Percentiles rank a stretch among this genome's conserved stretches.
phyloP scores from a whole-genome alignment of 2,113 vertebrate species.

The Platanista minor region DNA sequence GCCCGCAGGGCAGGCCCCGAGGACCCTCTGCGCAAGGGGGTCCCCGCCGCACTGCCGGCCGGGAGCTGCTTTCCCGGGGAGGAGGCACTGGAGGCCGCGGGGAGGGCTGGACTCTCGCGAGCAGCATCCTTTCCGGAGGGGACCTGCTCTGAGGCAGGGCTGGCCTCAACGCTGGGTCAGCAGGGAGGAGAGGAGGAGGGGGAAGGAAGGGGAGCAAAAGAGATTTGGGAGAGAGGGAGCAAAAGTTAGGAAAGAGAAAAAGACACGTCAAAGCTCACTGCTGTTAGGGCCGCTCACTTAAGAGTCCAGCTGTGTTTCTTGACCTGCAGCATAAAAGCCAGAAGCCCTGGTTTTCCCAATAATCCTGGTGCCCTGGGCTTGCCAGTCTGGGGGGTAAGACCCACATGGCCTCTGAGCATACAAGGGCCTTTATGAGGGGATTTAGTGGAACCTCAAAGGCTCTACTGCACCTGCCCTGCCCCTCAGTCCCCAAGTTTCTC shows the following conservation, averaged over 20 bases:
- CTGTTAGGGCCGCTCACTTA: not conserved
- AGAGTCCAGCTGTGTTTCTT: not conserved
- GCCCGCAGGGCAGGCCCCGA: conserved; percentile 65
- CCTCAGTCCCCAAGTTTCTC: not conserved
- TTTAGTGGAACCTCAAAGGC: not conserved
- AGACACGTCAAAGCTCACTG: not conserved
- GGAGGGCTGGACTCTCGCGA: conserved; percentile 52
- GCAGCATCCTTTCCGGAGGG: conserved; percentile 44
- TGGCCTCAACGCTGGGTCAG: conserved; percentile 62
- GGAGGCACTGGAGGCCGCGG: conserved; percentile 51
- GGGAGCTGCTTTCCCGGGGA: conserved; percentile 62
- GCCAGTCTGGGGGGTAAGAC: not conserved
- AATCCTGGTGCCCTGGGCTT: not conserved
- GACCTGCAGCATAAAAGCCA: not conserved
- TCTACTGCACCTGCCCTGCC: not conserved
- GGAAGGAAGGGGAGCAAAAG: not conserved
- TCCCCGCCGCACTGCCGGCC: conserved; percentile 20
- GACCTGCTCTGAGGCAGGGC: not conserved
- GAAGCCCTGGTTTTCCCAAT: not conserved
- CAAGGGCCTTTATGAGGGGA: not conserved
- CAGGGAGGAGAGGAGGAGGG: not conserved
- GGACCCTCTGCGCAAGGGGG: conserved; percentile 37
- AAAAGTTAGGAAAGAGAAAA: conserved; percentile 45
- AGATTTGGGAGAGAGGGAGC: not conserved
- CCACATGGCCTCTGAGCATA: not conserved